Evolutionary conservation across 1,140 invertebrate species (phyloP), one percentile per base, ranked within the genome.

Genomic region (Meteorus sp.): DNA sequence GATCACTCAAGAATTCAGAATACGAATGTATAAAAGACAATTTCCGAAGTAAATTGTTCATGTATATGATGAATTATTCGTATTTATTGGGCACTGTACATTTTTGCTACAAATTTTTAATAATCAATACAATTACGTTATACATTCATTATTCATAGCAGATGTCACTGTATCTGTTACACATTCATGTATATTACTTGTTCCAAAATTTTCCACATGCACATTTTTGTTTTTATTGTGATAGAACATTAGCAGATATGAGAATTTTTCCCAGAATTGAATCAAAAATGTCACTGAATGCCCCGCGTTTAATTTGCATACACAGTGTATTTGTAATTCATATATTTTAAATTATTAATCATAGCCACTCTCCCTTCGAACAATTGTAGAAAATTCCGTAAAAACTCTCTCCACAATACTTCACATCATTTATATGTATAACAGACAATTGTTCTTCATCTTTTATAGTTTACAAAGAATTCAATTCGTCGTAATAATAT

Each of bases 21-120:
- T n/a, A n/a, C n/a, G n/a, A n/a, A n/a, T n/a, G n/a, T n/a, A n/a
- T n/a, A n/a, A n/a, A n/a, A n/a, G n/a, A n/a, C n/a, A n/a, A n/a
- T n/a, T n/a, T n/a, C n/a, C n/a, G n/a, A n/a, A n/a, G n/a, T n/a
- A n/a, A n/a, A n/a, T n/a, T n/a, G n/a, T n/a, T n/a, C n/a, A n/a
- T n/a, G n/a, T n/a, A n/a, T n/a, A n/a, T n/a, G n/a, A n/a, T 71
- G 60, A 71, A 70, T 73, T 71, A 69, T 72, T 72, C 70, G 69
- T 59, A 72, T 71, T 73, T 72, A 73, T 73, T 73, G 71, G 66
- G 64, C 67, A 70, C 69, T 73, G 71, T 72, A 73, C 71, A 73
- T 65, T 70, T 76, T 76, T 74, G 59, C 73, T 76, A 74, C 73
- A 75, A 75, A 76, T 73, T 69, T 69, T 68, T 72, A 59, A 64